Evolutionary conservation across 2,888 invertebrate species (phyloP).

Genomic region (Acanthosepion pharaonis): DNA sequence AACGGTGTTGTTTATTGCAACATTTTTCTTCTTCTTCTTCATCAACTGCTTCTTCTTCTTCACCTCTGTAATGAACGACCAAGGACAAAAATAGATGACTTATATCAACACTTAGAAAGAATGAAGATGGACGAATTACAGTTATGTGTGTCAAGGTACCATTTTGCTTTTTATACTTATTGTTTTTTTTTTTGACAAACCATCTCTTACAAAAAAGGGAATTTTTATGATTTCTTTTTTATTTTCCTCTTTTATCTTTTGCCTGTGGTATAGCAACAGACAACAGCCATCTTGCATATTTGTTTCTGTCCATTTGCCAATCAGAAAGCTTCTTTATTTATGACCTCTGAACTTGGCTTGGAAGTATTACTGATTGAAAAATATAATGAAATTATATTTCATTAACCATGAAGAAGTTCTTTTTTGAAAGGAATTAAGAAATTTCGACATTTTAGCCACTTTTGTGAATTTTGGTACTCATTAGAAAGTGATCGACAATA

Average conservation of each 20-base stretch:
- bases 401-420: background rate
- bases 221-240: background rate
- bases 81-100: background rate
- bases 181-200: background rate
- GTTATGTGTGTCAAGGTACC: background rate
- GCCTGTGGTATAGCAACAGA: background rate
- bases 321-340: background rate
- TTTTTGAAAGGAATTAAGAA: background rate
- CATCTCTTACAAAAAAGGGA: background rate
- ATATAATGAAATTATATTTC: background rate
- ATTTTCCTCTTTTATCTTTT: background rate
- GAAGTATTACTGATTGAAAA: background rate
- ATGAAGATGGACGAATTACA: background rate
- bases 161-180: background rate
- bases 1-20: constrained; percentile 8
- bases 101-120: background rate
- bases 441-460: background rate
- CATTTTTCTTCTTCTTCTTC: background rate
- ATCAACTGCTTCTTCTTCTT: background rate
- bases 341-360: background rate
- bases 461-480: too few species aligned
- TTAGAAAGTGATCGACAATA: too few species aligned
- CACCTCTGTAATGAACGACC: background rate
- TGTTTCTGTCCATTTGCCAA: background rate
- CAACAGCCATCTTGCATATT: background rate